Percentiles rank a stretch among this genome's conserved stretches.
Evolutionary conservation across 2,888 invertebrate species (phyloP).

Genomic region (Trachelus stipa): DNA sequence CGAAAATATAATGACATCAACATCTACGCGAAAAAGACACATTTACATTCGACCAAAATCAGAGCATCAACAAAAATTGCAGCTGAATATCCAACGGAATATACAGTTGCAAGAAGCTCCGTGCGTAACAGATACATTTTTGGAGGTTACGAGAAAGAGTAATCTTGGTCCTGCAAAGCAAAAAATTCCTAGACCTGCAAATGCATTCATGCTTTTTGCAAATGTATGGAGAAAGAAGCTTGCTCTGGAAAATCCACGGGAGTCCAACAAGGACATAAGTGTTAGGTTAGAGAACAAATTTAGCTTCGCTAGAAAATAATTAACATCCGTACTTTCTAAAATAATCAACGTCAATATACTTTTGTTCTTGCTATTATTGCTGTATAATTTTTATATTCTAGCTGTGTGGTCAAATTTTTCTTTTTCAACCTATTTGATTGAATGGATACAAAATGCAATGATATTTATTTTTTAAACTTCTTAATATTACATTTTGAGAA

Average conservation of each 20-base stretch:
- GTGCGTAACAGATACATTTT: conserved; percentile 10
- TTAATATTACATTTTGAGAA: too few species aligned
- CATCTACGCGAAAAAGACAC: conserved; percentile 29
- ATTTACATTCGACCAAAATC: conserved; percentile 42
- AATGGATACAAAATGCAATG: too few species aligned
- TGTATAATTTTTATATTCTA: too few species aligned
- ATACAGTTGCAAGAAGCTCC: conserved; percentile 36
- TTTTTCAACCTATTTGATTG: too few species aligned
- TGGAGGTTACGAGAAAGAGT: too few species aligned
- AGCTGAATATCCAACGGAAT: conserved; percentile 31
- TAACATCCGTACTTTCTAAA: too few species aligned
- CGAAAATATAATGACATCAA: conserved; percentile 28
- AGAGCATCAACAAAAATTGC: conserved; percentile 23
- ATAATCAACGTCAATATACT: too few species aligned
- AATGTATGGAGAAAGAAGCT: conserved; percentile 73
- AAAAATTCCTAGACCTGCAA: conserved; percentile 73
- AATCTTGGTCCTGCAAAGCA: conserved; percentile 40
- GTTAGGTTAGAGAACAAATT: conserved; percentile 61
- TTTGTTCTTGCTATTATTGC: too few species aligned
- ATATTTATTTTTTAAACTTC: too few species aligned
- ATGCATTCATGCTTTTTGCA: conserved; percentile 75
- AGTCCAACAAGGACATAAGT: conserved; percentile 74
- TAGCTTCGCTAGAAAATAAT: too few species aligned
- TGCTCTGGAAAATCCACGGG: conserved; percentile 70
- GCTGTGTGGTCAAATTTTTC: too few species aligned